Evolutionary conservation across 2,797 vertebrate species (phyloP).

Genomic region (Allobates femoralis): DNA sequence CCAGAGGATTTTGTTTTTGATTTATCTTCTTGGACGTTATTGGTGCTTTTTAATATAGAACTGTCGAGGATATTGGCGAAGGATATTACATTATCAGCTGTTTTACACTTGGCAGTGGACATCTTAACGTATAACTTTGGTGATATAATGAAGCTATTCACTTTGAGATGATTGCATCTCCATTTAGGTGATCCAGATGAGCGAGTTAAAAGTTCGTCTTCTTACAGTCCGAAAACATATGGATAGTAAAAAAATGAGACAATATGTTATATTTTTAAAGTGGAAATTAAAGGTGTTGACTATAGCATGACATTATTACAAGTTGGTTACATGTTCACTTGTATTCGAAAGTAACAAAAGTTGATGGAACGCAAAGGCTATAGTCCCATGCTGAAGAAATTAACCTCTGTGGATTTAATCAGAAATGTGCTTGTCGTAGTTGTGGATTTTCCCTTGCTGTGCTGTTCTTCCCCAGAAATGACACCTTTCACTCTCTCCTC

Average conservation of each 20-base stretch:
- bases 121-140: constrained; percentile 58
- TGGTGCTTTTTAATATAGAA: background rate
- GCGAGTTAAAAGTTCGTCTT: constrained; percentile 50
- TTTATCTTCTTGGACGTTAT: constrained; percentile 1
- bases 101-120: constrained; percentile 29
- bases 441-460: too few relatives aligned
- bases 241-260: constrained; percentile 31
- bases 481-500: too few relatives aligned
- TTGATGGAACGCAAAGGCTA: too few relatives aligned
- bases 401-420: too few relatives aligned
- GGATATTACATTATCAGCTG: background rate
- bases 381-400: too few relatives aligned
- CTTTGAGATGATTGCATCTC: constrained; percentile 65
- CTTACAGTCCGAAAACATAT: constrained; percentile 56
- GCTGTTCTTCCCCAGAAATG: too few relatives aligned
- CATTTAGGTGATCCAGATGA: constrained; percentile 63
- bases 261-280: background rate
- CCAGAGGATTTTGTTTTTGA: constrained; percentile 8
- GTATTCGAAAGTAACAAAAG: too few relatives aligned
- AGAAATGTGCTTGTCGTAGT: too few relatives aligned
- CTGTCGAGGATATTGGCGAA: background rate
- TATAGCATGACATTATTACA: background rate
- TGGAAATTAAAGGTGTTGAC: background rate
- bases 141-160: constrained; percentile 63
- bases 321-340: too few relatives aligned